Base-by-base conservation (phyloP, 2,888 invertebrate genomes). In the Cosmia pyralina region DNA sequence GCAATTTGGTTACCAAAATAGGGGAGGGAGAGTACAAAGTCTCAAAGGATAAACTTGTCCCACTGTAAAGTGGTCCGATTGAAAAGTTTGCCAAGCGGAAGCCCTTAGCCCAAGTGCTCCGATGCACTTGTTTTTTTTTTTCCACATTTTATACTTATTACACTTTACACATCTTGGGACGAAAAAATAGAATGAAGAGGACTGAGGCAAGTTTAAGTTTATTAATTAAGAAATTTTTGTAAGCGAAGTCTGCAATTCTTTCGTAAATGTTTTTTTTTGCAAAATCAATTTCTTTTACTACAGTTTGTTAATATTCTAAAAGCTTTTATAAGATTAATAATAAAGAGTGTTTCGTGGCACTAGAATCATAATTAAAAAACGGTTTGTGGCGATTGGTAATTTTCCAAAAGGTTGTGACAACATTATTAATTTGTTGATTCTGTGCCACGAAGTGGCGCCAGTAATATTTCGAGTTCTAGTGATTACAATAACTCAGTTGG, bases 1-100 rank as follows among this genome's bases (percentile, higher is more conserved):
- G 84, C 90, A 89, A 94, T 93, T 93, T 92, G 92, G 91, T 93
- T 89, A 93, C 91, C 92, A 93, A 93, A 93, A 91, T 85, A 91
- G 89, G 86, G 84, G 83, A 53, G 70, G 63, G 69, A 28, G 81
- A 68, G 58, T 80, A 76, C 87, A 87, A 88, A 90, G 85, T 89
- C 90, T 90, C 90, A 91, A 90, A 92, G 92, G 90, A 90, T 90
- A 90, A 92, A 93, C 87, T 92, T 90, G 81, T 86, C 85, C 85
- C 83, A 84, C 84, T 84, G 85, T 85, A 88, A 91, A 93, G 91
- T 92, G 92, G 88, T 87, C 76, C 91, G 92, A 93, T 93, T 91
- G 93, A 90, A 91, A 93, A 93, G 92, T 93, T 92, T 88, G 77
- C 86, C 79, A 84, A 85, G 88, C 89, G 88, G 86, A 90, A 90